Percentiles rank a stretch among this genome's conserved stretches.
Evolutionary conservation across 2,888 invertebrate genomes (phyloP).

Genomic region (Apodemia mormo): DNA sequence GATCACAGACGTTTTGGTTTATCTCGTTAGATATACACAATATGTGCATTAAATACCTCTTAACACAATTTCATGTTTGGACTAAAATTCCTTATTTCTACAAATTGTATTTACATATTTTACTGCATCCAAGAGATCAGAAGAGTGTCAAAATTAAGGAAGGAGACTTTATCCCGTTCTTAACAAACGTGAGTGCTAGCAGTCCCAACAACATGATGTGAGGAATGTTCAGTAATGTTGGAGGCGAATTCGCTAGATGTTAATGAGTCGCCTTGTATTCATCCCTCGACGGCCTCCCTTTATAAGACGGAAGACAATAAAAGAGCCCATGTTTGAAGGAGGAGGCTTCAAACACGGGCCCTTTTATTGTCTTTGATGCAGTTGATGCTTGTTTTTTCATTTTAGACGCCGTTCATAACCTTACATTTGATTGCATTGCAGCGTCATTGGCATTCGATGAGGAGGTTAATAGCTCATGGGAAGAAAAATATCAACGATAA

Average conservation of each 20-base stretch:
- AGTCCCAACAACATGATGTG: background rate
- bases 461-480: background rate
- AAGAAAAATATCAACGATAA: background rate
- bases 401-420: background rate
- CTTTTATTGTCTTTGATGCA: constrained; percentile 34
- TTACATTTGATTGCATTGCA: constrained; percentile 7
- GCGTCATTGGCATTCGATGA: background rate
- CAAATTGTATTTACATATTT: too few species aligned
- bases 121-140: background rate
- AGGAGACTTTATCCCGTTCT: background rate
- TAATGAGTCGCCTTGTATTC: constrained; percentile 46
- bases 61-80: too few species aligned
- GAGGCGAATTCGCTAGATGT: background rate
- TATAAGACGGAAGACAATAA: too few species aligned
- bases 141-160: background rate
- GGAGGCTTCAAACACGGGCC: constrained; percentile 27
- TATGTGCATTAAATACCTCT: too few species aligned
- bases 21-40: too few species aligned
- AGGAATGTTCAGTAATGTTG: constrained; percentile 4
- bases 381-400: constrained; percentile 19
- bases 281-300: constrained; percentile 31
- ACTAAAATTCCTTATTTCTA: background rate
- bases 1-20: too few species aligned
- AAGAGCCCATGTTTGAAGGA: too few species aligned
- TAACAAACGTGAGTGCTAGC: background rate